phyloP scores from a whole-genome alignment of 2,888 invertebrate genomes.

The Augochlorella aurata region DNA sequence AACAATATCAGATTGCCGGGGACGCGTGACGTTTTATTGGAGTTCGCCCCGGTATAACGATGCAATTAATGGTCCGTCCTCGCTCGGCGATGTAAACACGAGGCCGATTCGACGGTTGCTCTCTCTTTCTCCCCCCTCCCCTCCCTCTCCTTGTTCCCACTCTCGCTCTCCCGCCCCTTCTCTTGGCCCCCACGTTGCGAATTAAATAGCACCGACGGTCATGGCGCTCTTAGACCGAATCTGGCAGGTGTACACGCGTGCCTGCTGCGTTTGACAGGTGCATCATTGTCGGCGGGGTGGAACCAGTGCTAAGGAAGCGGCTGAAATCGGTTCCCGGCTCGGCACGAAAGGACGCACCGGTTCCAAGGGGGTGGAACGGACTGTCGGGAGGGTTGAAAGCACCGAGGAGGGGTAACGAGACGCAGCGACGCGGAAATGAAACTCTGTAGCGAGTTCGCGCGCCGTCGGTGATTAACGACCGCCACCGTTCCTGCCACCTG shows the following conservation, averaged over 20 bases:
- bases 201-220: conserved; percentile 52
- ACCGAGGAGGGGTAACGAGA: conserved; percentile 6
- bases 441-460: conserved; percentile 2
- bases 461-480: conserved; percentile 12
- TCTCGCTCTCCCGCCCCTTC: neutral
- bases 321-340: conserved; percentile 35
- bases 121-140: neutral
- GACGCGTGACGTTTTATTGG: conserved; percentile 59
- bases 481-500: conserved; percentile 1
- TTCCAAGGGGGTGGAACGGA: neutral
- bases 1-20: conserved; percentile 58
- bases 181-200: neutral
- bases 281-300: conserved; percentile 56
- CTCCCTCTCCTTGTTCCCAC: too few species aligned
- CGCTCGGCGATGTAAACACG: conserved; percentile 41
- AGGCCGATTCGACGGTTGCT: conserved; percentile 32
- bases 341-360: conserved; percentile 22
- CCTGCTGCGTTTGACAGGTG: conserved; percentile 65
- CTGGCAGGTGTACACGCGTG: conserved; percentile 56
- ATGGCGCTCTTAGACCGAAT: conserved; percentile 33
- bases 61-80: conserved; percentile 57
- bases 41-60: conserved; percentile 42
- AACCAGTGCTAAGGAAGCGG: conserved; percentile 44
- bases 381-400: neutral
- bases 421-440: conserved; percentile 24